phyloP scores from a whole-genome alignment of 2,797 vertebrate species.

The Setipinna tenuifilis region DNA sequence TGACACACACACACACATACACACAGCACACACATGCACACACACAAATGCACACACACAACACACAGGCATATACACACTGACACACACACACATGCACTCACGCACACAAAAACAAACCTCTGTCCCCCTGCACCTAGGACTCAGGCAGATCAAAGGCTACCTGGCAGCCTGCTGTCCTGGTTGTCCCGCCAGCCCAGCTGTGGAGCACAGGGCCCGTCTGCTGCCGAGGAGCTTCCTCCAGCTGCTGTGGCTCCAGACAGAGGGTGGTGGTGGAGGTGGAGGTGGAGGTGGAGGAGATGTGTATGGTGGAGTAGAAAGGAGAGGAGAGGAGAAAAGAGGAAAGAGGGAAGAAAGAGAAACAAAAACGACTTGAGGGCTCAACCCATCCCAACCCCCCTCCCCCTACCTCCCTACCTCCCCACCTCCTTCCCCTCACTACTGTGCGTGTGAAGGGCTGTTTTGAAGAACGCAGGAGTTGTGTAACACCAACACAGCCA shows the following conservation, averaged over 20 bases:
- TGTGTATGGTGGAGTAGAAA: background rate
- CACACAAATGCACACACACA: background rate
- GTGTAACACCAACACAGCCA: slow-evolving; percentile 42
- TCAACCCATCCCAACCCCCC: background rate
- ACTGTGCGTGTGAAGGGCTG: slow-evolving; percentile 34
- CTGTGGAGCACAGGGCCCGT: slow-evolving; percentile 30
- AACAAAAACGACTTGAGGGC: slow-evolving; percentile 15
- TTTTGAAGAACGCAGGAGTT: slow-evolving; percentile 44
- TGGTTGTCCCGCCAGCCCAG: slow-evolving; percentile 6
- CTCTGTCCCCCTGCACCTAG: slow-evolving; percentile 17
- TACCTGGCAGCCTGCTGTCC: slow-evolving; percentile 15
- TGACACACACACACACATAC: background rate
- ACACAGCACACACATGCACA: background rate
- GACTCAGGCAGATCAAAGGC: slow-evolving; percentile 47
- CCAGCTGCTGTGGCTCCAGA: slow-evolving; percentile 14
- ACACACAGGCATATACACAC: background rate
- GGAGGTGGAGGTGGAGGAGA: background rate
- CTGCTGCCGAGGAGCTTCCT: slow-evolving; percentile 15
- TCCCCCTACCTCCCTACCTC: too few species aligned
- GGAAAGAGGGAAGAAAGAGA: background rate
- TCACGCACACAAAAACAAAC: slow-evolving; percentile 31
- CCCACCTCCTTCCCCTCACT: background rate
- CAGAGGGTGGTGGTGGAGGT: background rate
- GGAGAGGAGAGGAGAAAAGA: background rate
- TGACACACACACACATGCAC: background rate